Evolutionary conservation across 2,888 invertebrate species (phyloP).

Genomic region (Hybos culiciformis): DNA sequence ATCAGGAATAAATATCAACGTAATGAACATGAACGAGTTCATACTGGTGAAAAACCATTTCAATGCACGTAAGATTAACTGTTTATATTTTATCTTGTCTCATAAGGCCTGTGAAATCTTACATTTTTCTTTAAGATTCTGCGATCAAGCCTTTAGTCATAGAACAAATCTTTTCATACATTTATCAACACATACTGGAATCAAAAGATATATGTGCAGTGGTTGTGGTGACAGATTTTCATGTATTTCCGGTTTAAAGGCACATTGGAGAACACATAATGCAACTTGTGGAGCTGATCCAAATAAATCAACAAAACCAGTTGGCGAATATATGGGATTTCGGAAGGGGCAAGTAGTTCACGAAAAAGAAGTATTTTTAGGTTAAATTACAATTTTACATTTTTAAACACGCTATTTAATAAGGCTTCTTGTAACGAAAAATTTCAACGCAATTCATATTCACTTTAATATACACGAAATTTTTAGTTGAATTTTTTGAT

Average conservation of each 20-base stretch:
- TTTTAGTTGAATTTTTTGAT: too few relatives aligned
- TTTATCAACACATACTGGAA: background rate
- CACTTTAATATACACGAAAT: too few relatives aligned
- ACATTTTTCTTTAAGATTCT: background rate
- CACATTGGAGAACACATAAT: background rate
- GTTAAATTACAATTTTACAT: too few relatives aligned
- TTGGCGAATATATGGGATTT: background rate
- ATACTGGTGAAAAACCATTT: background rate
- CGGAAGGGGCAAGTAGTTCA: background rate
- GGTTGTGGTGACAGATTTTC: conserved; percentile 1
- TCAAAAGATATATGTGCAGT: background rate
- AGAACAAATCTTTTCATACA: background rate
- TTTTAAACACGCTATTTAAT: too few relatives aligned
- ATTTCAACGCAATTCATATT: too few relatives aligned
- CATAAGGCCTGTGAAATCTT: too few relatives aligned
- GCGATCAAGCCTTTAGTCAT: background rate
- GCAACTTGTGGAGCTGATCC: background rate
- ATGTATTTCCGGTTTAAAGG: background rate
- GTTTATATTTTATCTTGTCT: background rate
- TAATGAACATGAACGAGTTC: background rate
- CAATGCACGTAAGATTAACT: background rate
- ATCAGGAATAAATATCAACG: background rate
- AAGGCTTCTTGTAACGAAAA: too few relatives aligned
- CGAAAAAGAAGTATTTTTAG: too few relatives aligned
- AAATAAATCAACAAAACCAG: conserved; percentile 1